These are phyloP conservation scores for Anthopleura xanthogrammica DNA, from an alignment of 92 coral and sea anemone species.

Conservation along the genomic window DNA sequence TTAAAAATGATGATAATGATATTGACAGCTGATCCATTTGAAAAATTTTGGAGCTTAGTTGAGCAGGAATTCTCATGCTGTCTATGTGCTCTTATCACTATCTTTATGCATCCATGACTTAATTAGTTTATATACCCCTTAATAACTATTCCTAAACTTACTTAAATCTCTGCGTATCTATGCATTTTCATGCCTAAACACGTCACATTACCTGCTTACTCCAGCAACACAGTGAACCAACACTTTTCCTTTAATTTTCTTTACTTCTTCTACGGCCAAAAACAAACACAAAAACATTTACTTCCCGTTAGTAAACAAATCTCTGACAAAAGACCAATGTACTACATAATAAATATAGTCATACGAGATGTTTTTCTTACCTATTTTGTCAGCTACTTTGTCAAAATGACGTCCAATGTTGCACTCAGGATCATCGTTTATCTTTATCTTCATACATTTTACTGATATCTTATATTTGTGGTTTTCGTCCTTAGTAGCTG, in stretches of 20 bases:
- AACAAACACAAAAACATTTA: background rate
- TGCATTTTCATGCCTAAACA: background rate
- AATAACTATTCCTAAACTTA: too few species aligned
- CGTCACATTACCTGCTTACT: slow-evolving; percentile 69
- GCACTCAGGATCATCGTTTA: slow-evolving; percentile 72
- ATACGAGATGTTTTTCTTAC: slow-evolving; percentile 37
- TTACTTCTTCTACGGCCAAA: slow-evolving; percentile 50
- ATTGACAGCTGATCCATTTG: too few species aligned
- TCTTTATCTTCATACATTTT: slow-evolving; percentile 53
- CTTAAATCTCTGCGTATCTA: too few species aligned
- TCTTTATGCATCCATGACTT: too few species aligned
- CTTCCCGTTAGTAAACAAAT: background rate
- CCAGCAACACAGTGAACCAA: slow-evolving; percentile 97
- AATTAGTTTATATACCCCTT: too few species aligned
- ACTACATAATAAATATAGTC: too few species aligned
- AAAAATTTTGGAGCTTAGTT: too few species aligned
- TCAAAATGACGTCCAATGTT: slow-evolving; percentile 87
- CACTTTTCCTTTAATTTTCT: slow-evolving; percentile 61
- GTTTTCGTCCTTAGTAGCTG: slow-evolving; percentile 60
- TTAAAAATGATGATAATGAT: too few species aligned
- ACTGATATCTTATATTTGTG: slow-evolving; percentile 59
- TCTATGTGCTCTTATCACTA: too few species aligned
- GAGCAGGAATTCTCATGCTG: too few species aligned
- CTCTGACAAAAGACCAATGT: background rate
- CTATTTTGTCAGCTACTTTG: slow-evolving; percentile 87